Evolutionary conservation across 2,113 vertebrate species (phyloP).

Genomic region (Labrus mixtus): DNA sequence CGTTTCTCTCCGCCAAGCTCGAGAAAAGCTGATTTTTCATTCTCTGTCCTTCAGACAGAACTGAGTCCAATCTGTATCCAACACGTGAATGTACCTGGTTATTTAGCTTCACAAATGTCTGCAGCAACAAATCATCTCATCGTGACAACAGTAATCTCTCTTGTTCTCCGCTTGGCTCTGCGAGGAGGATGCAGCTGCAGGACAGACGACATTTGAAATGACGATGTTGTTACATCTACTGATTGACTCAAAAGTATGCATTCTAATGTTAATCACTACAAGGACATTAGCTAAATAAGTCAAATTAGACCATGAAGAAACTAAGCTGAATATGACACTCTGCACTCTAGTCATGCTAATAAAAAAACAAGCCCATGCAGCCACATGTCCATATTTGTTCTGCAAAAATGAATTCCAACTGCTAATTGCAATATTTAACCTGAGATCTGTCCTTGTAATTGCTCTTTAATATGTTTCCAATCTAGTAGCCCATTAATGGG

Average conservation of each 20-base stretch:
- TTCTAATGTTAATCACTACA: conserved; percentile 54
- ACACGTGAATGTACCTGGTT: conserved; percentile 16
- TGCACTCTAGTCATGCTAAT: conserved; percentile 11
- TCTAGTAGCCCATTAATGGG: neutral
- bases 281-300: conserved; percentile 51
- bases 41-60: neutral
- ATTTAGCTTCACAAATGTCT: conserved; percentile 44
- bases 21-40: neutral
- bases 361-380: conserved; percentile 1
- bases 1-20: neutral
- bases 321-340: neutral
- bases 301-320: conserved; percentile 27
- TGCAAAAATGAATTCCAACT: no score
- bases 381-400: neutral
- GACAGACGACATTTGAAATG: conserved; percentile 50
- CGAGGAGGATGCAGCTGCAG: conserved; percentile 31
- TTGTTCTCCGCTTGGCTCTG: conserved; percentile 27
- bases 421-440: no score
- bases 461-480: conserved; percentile 14
- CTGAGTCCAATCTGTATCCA: conserved; percentile 1
- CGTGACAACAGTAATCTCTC: conserved; percentile 22
- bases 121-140: conserved; percentile 50
- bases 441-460: neutral
- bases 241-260: conserved; percentile 67
- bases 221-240: conserved; percentile 38